Base-by-base conservation (phyloP, 2,797 vertebrate species). In the Capromys pilorides region DNA sequence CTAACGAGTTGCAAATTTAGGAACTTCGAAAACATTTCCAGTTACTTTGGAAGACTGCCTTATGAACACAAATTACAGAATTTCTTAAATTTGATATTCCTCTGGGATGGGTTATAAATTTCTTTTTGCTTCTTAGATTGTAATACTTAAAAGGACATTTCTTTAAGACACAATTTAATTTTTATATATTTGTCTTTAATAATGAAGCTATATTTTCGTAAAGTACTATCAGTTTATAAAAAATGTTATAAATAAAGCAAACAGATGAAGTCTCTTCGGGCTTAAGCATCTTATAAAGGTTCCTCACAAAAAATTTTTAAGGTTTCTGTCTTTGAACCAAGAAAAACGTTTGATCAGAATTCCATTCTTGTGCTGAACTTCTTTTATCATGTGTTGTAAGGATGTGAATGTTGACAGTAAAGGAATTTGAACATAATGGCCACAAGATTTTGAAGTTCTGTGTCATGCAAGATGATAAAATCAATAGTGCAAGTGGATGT, bases 331-430 rank as follows among this genome's bases (percentile, higher is more conserved):
- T 75, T 73, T 45, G 91, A 93, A 39, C 18, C 0, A 86, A 88
- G 28, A 33, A 81, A 73, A 13, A 39, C n/a, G 88, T 85, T 49
- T 81, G 36, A 87, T 80, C 57, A 81, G 3, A 84, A 61, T 87
- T 84, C 33, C 54, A 4, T 69, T 71, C 9, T 93, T 85, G n/a
- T 39, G 5, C 49, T n/a, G 36, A 69, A 22, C 41, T 45, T 54
- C 18, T 66, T 81, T 93, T 82, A 62, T 49, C 31, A 67, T 79
- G 31, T 88, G 66, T 91, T 86, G 80, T 88, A 94, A 93, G 69
- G 84, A 67, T 84, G n/a, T 77, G 78, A 92, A 33, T 90, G 79
- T 71, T 90, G 73, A 73, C 12, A 45, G 3, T 71, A 64, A 64
- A 84, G 39, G 21, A 81, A 9, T 83, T 61, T 88, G 18, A 87